Percentiles rank a stretch among this genome's conserved stretches.
phyloP scores from a whole-genome alignment of 2,888 invertebrate genomes.

The Cosmia trapezina region DNA sequence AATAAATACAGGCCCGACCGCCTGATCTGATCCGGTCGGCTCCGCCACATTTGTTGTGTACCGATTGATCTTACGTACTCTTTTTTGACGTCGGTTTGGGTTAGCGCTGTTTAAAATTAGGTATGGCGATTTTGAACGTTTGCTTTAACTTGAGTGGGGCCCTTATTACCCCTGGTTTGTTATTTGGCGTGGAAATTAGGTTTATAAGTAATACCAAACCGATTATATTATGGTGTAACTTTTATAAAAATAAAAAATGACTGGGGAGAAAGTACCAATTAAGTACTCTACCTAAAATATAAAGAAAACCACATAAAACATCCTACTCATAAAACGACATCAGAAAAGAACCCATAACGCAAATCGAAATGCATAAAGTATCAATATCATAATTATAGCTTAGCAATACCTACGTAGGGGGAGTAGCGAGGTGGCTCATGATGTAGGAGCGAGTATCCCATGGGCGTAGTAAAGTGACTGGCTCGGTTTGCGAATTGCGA shows the following conservation, averaged over 20 bases:
- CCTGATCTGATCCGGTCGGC: constrained; percentile 67
- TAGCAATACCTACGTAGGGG: constrained; percentile 52
- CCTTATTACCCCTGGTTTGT: neutral
- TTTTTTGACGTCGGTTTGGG: constrained; percentile 53
- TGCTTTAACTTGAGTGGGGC: constrained; percentile 8
- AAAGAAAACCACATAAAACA: neutral
- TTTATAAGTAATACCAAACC: neutral
- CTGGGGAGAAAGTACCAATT: neutral
- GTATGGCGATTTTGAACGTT: constrained; percentile 20
- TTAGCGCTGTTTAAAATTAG: constrained; percentile 35
- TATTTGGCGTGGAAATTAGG: neutral
- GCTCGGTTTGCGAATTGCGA: constrained; percentile 75
- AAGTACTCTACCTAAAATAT: too few relatives aligned
- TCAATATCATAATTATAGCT: constrained; percentile 58
- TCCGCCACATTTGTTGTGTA: constrained; percentile 58
- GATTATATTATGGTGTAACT: neutral
- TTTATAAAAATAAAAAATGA: neutral
- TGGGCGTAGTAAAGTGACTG: constrained; percentile 79
- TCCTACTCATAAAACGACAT: neutral
- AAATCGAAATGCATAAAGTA: constrained; percentile 51
- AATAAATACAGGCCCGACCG: constrained; percentile 82
- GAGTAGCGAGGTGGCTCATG: constrained; percentile 54
- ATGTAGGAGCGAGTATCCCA: constrained; percentile 75
- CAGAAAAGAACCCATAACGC: constrained; percentile 2
- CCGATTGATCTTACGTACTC: constrained; percentile 66